phyloP scores from a whole-genome alignment of 2,888 invertebrate species.

The Cephonodes hylas region DNA sequence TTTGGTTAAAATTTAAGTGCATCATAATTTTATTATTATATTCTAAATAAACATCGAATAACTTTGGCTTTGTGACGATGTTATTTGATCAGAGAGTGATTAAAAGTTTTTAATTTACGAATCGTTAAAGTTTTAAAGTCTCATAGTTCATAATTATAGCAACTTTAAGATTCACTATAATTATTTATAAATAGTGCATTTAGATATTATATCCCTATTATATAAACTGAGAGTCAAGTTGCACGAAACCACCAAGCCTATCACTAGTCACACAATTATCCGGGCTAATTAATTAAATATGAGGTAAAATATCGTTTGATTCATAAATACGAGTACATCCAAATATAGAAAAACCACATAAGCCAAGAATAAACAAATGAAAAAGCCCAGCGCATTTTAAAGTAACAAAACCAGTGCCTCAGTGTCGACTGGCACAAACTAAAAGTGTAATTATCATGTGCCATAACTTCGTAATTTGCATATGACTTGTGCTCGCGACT shows the following conservation, averaged over 20 bases:
- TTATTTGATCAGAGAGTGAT: neutral
- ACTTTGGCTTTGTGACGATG: neutral
- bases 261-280: too few relatives aligned
- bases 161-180: neutral
- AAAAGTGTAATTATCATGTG: slow-evolving; percentile 6
- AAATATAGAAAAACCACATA: neutral
- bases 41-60: neutral
- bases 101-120: neutral
- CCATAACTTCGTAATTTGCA: slow-evolving; percentile 4
- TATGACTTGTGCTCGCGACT: slow-evolving; percentile 2
- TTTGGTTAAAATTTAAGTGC: too few relatives aligned
- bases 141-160: neutral
- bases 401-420: neutral
- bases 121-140: neutral
- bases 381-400: neutral
- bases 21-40: too few relatives aligned
- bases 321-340: too few relatives aligned
- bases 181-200: too few relatives aligned
- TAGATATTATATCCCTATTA: too few relatives aligned
- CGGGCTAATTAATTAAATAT: too few relatives aligned
- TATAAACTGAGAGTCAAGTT: too few relatives aligned
- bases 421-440: neutral
- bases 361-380: neutral
- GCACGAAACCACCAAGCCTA: too few relatives aligned
- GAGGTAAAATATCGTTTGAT: too few relatives aligned